Base-by-base conservation (phyloP, 2,797 vertebrate genomes). In the Alcedo quadribrachys region DNA sequence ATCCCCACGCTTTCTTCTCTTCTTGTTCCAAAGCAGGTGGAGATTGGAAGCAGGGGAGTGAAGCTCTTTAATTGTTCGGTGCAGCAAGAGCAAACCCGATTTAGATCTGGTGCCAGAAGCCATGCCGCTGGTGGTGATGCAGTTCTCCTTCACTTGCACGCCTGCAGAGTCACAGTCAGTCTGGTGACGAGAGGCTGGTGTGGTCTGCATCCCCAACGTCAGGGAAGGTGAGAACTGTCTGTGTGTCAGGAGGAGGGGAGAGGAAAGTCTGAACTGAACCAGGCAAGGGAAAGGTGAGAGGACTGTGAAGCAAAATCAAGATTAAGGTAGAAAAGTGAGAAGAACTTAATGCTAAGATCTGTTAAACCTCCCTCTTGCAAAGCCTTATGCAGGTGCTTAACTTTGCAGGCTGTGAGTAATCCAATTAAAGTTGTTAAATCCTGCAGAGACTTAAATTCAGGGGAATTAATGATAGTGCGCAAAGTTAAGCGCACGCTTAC, bases 341-440 rank as follows among this genome's bases (percentile, higher is more conserved):
- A 81, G 67, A 94, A 96, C 80, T 92, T 93, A 84, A 91, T 24
- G 63, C 85, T 50, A 86, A 86, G 94, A 94, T 94, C 96, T 95
- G 91, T 93, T 96, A 94, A 96, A 93, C 79, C 90, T 90, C 33
- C 78, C 90, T 82, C 86, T 92, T 87, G 88, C 88, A 87, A 78
- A 96, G 91, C 73, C 84, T 89, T 87, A 68, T 95, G 88, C 93
- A 94, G 91, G 88, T 93, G 92, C 86, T 96, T 94, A 94, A 92
- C 92, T 94, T 95, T 94, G 88, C 94, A 93, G 94, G 87, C 88
- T 93, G 89, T 2, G 30, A 92, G 86, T 96, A 96, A 96, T 96
- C 94, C 95, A 95, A 96, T 90, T 91, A 92, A 94, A 82, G 87
- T 85, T 85, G 84, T 85, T 92, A 94, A 92, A 90, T 87, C 93